Conservation (phyloP, 2,113 vertebrate genomes). For the Mesitornis unicolor region DNA sequence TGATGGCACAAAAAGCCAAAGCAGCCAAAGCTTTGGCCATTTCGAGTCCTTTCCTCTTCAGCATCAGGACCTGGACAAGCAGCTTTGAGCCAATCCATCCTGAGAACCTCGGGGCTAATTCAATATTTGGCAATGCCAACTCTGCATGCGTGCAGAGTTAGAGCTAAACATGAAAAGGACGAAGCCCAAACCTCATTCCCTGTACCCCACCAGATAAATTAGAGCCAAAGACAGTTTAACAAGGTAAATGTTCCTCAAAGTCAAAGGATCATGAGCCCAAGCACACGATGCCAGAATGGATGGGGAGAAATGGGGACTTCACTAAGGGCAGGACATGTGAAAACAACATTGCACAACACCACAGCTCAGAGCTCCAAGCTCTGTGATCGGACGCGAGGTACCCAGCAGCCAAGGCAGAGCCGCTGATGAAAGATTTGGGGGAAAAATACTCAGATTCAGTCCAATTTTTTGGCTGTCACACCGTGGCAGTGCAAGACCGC, state of each 20-base stretch:
- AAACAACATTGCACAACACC: not conserved
- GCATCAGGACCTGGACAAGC: not conserved
- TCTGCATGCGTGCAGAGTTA: too few species aligned
- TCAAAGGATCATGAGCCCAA: fast-evolving
- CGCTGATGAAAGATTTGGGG: not conserved
- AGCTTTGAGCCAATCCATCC: not conserved
- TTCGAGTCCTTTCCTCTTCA: not conserved
- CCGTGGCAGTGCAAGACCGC: not conserved
- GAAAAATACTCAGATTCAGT: not conserved
- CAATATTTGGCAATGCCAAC: not conserved
- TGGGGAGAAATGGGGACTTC: not conserved
- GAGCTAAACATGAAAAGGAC: not conserved
- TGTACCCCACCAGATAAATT: not conserved
- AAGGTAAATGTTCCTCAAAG: not conserved
- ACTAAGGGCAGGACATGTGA: not conserved
- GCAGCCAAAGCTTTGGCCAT: not conserved
- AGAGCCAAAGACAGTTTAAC: not conserved
- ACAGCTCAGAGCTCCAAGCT: not conserved
- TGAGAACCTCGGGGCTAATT: not conserved
- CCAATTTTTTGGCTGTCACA: not conserved
- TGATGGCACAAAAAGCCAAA: not conserved
- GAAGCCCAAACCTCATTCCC: not conserved
- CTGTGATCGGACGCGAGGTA: not conserved
- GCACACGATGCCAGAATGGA: not conserved
- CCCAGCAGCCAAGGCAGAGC: not conserved